phyloP scores from a whole-genome alignment of 2,888 invertebrate genomes.

The Neoscelio sp. region DNA sequence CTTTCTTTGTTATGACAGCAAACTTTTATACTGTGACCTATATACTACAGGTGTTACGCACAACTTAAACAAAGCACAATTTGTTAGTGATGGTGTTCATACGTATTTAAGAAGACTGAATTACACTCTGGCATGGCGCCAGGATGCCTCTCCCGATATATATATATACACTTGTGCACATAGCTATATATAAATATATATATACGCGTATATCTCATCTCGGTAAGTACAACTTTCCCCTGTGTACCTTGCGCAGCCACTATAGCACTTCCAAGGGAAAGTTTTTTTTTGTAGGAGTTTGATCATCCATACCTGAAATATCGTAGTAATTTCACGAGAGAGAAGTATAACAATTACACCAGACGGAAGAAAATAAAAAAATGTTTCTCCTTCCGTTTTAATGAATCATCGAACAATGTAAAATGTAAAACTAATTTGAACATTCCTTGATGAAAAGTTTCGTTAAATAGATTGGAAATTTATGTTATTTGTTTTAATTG shows the following conservation, averaged over 20 bases:
- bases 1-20: constrained; percentile 41
- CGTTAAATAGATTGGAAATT: neutral
- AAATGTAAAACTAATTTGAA: constrained; percentile 59
- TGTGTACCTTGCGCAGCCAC: constrained; percentile 27
- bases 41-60: constrained; percentile 57
- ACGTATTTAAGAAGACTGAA: constrained; percentile 61
- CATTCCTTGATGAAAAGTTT: constrained; percentile 40
- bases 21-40: constrained; percentile 38
- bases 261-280: constrained; percentile 48
- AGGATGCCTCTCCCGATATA: constrained; percentile 54
- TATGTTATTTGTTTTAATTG: constrained; percentile 29
- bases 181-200: constrained; percentile 30
- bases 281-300: constrained; percentile 62
- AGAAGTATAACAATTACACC: constrained; percentile 37
- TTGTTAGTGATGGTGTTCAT: constrained; percentile 58
- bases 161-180: constrained; percentile 23
- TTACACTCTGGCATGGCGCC: constrained; percentile 61
- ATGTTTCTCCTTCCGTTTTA: constrained; percentile 17
- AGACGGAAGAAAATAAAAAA: constrained; percentile 40
- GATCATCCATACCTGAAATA: constrained; percentile 57
- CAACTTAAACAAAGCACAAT: constrained; percentile 60
- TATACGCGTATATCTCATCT: constrained; percentile 29
- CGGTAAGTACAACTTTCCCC: constrained; percentile 62
- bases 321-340: constrained; percentile 53
- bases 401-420: constrained; percentile 26